phyloP scores from a whole-genome alignment of 2,888 invertebrate species.

The Urechis unicinctus region DNA sequence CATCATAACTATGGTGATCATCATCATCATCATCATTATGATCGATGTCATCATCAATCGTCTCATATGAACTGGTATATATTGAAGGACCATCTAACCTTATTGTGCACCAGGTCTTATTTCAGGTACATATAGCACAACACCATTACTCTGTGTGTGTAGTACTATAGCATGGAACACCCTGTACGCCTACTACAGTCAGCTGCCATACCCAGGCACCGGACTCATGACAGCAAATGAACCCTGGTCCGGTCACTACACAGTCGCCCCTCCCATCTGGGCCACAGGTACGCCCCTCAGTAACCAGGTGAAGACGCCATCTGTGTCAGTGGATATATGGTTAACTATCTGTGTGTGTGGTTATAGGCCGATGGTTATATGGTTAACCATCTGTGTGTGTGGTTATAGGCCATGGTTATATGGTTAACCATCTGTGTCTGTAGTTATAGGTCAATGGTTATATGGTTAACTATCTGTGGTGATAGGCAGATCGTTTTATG shows the following conservation, averaged over 20 bases:
- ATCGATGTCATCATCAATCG: too few relatives aligned
- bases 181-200: constrained; percentile 44
- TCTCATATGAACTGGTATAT: too few relatives aligned
- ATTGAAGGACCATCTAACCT: too few relatives aligned
- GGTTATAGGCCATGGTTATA: neutral
- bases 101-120: too few relatives aligned
- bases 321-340: neutral
- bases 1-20: too few relatives aligned
- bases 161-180: constrained; percentile 45
- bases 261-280: constrained; percentile 44
- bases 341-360: neutral
- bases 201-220: constrained; percentile 32
- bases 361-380: neutral
- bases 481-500: neutral
- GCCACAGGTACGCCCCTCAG: constrained; percentile 30
- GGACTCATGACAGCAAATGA: constrained; percentile 48
- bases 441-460: neutral
- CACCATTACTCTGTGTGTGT: too few relatives aligned
- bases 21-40: too few relatives aligned
- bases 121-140: too few relatives aligned
- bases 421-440: neutral
- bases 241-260: constrained; percentile 49
- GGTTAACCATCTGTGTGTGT: neutral
- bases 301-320: neutral
- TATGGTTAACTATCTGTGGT: neutral